A percentile compares a stretch with the other conserved stretches of the same genome.
phyloP scores from a whole-genome alignment of 2,888 invertebrate species.

The Helicoverpa assulta region DNA sequence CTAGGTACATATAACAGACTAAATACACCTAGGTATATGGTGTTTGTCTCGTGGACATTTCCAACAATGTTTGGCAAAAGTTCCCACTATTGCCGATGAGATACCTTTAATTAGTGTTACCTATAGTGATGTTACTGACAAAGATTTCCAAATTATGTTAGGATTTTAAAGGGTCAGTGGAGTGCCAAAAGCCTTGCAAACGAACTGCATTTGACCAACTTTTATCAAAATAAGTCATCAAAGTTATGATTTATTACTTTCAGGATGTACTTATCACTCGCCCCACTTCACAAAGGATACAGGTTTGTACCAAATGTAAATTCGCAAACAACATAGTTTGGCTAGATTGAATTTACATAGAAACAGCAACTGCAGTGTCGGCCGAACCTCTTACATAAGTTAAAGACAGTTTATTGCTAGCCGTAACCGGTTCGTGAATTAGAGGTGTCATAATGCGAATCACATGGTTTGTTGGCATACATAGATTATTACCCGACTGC shows the following conservation, averaged over 20 bases:
- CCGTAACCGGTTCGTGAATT: constrained; percentile 71
- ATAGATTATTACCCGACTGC: too few relatives aligned
- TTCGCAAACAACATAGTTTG: constrained; percentile 45
- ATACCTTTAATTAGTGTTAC: neutral
- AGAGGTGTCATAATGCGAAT: constrained; percentile 70
- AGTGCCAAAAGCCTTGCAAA: too few relatives aligned
- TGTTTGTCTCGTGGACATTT: neutral
- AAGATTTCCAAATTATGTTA: too few relatives aligned
- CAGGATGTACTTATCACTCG: constrained; percentile 28
- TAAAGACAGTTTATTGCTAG: constrained; percentile 57
- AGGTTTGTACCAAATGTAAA: constrained; percentile 32
- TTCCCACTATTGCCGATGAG: neutral
- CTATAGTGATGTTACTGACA: neutral
- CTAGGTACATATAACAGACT: neutral
- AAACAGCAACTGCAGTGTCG: constrained; percentile 49
- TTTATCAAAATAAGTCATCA: too few relatives aligned
- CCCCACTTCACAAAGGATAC: constrained; percentile 52
- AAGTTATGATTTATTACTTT: neutral
- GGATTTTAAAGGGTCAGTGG: too few relatives aligned
- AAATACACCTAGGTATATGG: too few relatives aligned
- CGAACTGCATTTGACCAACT: too few relatives aligned
- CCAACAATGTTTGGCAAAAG: neutral
- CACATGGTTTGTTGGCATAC: constrained; percentile 61
- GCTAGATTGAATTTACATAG: constrained; percentile 54
- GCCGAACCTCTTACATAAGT: constrained; percentile 64